A percentile compares a stretch with the other conserved stretches of the same genome.
These are phyloP conservation scores for Fragum whitleyi DNA, from an alignment of 2,888 invertebrate genomes.

Conservation along the genomic window DNA sequence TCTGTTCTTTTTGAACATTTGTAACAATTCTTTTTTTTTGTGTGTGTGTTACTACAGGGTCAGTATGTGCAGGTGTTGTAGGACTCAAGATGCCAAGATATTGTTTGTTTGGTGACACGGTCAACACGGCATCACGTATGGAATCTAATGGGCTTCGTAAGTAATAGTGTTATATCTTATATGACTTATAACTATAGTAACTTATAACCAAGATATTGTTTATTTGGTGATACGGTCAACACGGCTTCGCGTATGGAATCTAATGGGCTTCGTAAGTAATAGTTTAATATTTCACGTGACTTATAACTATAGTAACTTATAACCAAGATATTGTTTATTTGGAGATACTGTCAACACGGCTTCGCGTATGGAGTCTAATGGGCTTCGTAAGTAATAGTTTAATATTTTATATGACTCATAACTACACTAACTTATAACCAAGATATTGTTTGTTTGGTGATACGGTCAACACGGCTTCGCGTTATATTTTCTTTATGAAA, in stretches of 20 bases:
- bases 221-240: slow-evolving; percentile 73
- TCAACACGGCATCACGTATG: slow-evolving; percentile 75
- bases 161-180: slow-evolving; percentile 35
- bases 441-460: slow-evolving; percentile 69
- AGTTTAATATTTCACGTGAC: too few relatives aligned
- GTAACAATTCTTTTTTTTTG: too few relatives aligned
- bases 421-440: slow-evolving; percentile 50
- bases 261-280: slow-evolving; percentile 74
- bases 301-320: too few relatives aligned
- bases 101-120: slow-evolving; percentile 72
- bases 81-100: slow-evolving; percentile 73
- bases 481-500: too few relatives aligned
- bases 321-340: slow-evolving; percentile 66
- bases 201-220: slow-evolving; percentile 66
- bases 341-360: slow-evolving; percentile 74
- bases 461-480: slow-evolving; percentile 72
- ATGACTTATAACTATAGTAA: too few relatives aligned
- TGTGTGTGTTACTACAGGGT: too few relatives aligned
- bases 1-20: too few relatives aligned
- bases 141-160: slow-evolving; percentile 75
- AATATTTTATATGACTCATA: too few relatives aligned
- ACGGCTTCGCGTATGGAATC: slow-evolving; percentile 76
- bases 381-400: slow-evolving; percentile 69
- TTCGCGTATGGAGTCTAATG: slow-evolving; percentile 76
- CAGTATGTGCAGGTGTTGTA: slow-evolving; percentile 74